Percentiles rank a stretch among this genome's conserved stretches.
These are phyloP conservation scores for Cephus sareptanus DNA, from an alignment of 2,888 invertebrate species.

Conservation along the genomic window DNA sequence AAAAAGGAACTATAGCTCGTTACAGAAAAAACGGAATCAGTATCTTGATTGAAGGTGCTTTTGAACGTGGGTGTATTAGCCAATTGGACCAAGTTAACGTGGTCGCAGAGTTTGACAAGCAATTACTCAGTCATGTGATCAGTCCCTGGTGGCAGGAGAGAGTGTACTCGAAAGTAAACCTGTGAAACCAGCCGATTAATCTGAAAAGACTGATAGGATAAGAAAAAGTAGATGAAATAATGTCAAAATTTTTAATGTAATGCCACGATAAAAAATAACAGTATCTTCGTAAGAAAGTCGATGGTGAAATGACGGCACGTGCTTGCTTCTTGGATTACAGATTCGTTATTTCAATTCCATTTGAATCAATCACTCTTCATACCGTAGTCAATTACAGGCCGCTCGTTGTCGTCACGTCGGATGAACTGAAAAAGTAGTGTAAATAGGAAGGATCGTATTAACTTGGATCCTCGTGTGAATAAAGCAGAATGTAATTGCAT, in stretches of 20 bases:
- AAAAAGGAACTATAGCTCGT: background rate
- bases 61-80: conserved; percentile 11
- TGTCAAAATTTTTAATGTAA: background rate
- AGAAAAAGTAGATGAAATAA: background rate
- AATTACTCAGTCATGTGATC: conserved; percentile 17
- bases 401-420: background rate
- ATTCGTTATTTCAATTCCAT: background rate
- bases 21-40: background rate
- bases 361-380: background rate
- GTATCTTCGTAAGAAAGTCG: background rate
- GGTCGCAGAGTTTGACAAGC: conserved; percentile 26
- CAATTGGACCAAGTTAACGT: conserved; percentile 24
- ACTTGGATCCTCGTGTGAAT: background rate
- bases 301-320: background rate
- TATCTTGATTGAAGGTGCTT: background rate
- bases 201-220: background rate
- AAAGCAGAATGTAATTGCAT: background rate
- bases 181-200: background rate
- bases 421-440: background rate
- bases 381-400: background rate
- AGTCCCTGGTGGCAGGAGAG: background rate
- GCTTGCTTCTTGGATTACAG: background rate
- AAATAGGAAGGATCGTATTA: background rate
- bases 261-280: background rate
- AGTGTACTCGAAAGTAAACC: background rate